Evolutionary conservation across 2,113 vertebrate species (phyloP), one percentile per base, ranked within the genome.

Genomic region (Ammodytes marinus): DNA sequence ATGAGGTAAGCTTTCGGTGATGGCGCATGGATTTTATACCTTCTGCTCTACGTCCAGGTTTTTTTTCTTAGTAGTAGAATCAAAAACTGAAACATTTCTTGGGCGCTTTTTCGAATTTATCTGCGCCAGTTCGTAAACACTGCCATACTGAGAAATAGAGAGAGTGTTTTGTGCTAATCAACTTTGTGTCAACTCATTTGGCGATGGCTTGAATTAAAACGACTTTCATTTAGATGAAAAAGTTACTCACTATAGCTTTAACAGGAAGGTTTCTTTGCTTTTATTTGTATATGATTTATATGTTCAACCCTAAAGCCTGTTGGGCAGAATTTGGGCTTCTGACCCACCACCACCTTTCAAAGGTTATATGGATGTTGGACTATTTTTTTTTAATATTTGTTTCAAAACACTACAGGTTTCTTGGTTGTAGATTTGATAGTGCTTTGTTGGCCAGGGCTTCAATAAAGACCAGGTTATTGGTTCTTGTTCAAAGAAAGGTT

Each of bases 401-500:
- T 19, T 66, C 27, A 50, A 55, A 37, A 35, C 15, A 10, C 46
- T 47, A 39, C 4, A 12, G 15, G 35, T 39, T 60, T 19, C 46
- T 5, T 8, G 19, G 46, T 8, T 53, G 75, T 68, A 46, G 39
- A 43, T 72, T 13, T 59, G 17, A 15, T 7, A 0, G 8, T 5
- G 27, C 49, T 49, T 58, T 65, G 71, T 49, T 40, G 52, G 49
- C 46, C 59, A 27, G 47, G 8, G 35, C 63, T 60, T 4, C 12
- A 27, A 46, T 55, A 0, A 5, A 15, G 27, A n/a, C 17, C 55
- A 43, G 63, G 45, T 80, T 83, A 67, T 43, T 27, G 76, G 17
- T 58, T 58, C 55, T 42, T 72, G 65, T 64, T 78, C 27, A 42
- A 49, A 37, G 63, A 75, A 88, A 88, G 77, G 80, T 83, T 65